Evolutionary conservation across 2,888 invertebrate species (phyloP), one percentile per base, ranked within the genome.

Genomic region (Cabera pusaria): DNA sequence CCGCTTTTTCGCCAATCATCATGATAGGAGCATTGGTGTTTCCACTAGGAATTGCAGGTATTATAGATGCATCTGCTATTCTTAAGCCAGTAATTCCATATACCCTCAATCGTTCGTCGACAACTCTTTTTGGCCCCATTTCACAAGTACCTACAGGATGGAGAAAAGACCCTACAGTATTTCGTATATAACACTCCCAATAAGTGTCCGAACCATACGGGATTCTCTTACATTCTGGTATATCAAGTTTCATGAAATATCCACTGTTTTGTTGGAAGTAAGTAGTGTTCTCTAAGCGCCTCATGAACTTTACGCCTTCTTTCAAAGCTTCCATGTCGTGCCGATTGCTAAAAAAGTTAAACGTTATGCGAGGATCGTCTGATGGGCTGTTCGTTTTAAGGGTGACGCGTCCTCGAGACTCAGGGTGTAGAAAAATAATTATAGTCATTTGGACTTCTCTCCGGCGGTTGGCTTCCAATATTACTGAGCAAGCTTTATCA

Each of bases 101-200:
- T 0, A 88, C 88, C 10, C 49, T 63, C 11, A 86, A 50, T 22
- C 57, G 61, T 35, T 75, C 80, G 35, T 87, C 70, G 0, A 86
- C 84, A 0, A 87, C 86, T 0, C 83, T 82, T 23, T 64, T 19
- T 0, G 43, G 43, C 0, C 82, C 84, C 84, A 87, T 86, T 1
- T 68, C 65, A 35, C 85, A 86, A 1, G 85, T 80, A 0, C 90
- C 88, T 0, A 89, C 90, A 16, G 91, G 90, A 64, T 93, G 93
- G 40, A 91, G 90, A 32, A 93, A 76, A 4, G 92, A 91, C 12
- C 87, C 75, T 0, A 91, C 90, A 7, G 91, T 73, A 43, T 90
- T 89, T 19, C 87, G 80, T 0, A 90, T 83, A 55, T 91, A 90
- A 57, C 94, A 94, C 22, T 81, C 80, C 91, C 93, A 93, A 55